These are phyloP conservation scores for Branchellion lobata DNA, from an alignment of 2,888 invertebrate genomes.

Conservation along the genomic window DNA sequence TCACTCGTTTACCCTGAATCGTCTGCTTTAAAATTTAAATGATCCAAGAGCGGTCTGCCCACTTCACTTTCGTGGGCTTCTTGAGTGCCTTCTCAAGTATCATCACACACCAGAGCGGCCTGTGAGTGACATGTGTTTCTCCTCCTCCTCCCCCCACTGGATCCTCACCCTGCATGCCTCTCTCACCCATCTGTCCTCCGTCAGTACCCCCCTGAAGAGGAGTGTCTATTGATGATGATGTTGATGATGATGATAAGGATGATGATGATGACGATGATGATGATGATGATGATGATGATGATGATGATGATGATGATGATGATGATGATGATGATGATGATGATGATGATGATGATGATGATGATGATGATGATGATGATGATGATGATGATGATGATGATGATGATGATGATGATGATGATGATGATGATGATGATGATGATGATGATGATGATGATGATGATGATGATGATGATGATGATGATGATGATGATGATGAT, in stretches of 20 bases:
- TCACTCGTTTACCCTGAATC: too few relatives aligned
- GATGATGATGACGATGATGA: too few relatives aligned
- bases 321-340: conserved; percentile 2
- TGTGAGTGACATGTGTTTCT: conserved; percentile 56
- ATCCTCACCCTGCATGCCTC: conserved; percentile 23
- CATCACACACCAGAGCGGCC: conserved; percentile 55
- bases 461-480: conserved; percentile 9
- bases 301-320: conserved; percentile 7
- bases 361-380: conserved; percentile 9
- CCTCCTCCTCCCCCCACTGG: conserved; percentile 46
- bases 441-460: conserved; percentile 9
- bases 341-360: conserved; percentile 27
- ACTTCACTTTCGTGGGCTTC: too few relatives aligned
- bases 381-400: conserved; percentile 9
- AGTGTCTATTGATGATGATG: too few relatives aligned
- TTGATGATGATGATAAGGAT: too few relatives aligned
- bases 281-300: conserved; percentile 4
- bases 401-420: conserved; percentile 9
- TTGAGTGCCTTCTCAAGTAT: too few relatives aligned
- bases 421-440: conserved; percentile 9
- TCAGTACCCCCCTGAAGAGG: too few relatives aligned
- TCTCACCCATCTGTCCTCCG: background rate
- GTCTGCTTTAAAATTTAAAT: too few relatives aligned
- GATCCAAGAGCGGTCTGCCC: too few relatives aligned
- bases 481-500: conserved; percentile 9